Conservation (phyloP, 2,797 vertebrate genomes). For the Chloroceryle amazona region DNA sequence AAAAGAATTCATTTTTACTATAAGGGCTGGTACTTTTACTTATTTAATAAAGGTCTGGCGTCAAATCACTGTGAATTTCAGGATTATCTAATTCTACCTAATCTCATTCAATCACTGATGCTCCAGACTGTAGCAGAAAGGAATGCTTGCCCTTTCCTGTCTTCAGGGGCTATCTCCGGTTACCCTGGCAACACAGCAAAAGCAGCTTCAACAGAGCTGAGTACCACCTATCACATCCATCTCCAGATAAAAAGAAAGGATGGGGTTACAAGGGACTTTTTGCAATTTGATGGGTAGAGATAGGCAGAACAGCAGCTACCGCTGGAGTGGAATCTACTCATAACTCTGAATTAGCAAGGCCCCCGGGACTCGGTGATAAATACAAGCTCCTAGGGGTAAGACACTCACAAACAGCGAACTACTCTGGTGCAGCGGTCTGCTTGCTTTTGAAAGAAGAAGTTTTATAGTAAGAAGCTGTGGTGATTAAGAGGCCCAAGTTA, state of each 20-base stretch:
- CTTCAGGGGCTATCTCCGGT: slow-evolving; percentile 82
- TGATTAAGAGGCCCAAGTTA: background rate
- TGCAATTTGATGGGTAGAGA: background rate
- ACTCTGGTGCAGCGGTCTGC: background rate
- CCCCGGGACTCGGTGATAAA: background rate
- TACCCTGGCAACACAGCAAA: slow-evolving; percentile 86
- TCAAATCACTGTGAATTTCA: slow-evolving; percentile 75
- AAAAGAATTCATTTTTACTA: slow-evolving; percentile 64
- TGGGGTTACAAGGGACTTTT: background rate
- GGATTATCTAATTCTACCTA: slow-evolving; percentile 81
- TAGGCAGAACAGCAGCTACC: background rate
- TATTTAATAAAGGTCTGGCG: slow-evolving; percentile 75
- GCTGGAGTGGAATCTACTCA: background rate
- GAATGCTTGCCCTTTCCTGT: slow-evolving; percentile 80
- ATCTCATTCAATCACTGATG: slow-evolving; percentile 79
- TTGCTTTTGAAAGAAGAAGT: background rate
- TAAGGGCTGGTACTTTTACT: slow-evolving; percentile 66
- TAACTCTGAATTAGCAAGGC: background rate
- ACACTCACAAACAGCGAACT: background rate
- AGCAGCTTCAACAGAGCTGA: slow-evolving; percentile 5
- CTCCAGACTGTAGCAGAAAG: slow-evolving; percentile 77
- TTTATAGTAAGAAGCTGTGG: background rate
- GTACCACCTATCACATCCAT: slow-evolving; percentile 17
- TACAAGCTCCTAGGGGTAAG: background rate
- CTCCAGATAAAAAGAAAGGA: background rate